A percentile compares a stretch with the other conserved stretches of the same genome.
phyloP scores from a whole-genome alignment of 2,797 vertebrate species.

The Linurgus olivaceus region DNA sequence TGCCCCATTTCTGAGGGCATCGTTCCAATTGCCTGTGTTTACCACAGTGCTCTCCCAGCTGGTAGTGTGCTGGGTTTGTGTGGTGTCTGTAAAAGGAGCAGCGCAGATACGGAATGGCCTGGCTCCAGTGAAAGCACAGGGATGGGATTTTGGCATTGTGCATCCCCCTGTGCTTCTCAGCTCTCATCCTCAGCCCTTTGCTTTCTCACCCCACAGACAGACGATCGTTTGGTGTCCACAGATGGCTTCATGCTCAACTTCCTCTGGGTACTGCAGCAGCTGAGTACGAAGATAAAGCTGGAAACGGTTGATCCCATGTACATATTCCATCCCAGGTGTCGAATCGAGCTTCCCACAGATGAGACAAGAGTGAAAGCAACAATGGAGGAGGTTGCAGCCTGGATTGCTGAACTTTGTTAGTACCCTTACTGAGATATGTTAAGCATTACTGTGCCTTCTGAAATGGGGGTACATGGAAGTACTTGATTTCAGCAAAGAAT shows the following conservation, averaged over 20 bases:
- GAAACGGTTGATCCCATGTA: constrained; percentile 97
- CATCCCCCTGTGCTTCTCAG: neutral
- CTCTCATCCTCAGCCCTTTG: neutral
- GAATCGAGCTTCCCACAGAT: constrained; percentile 86
- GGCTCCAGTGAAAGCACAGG: neutral
- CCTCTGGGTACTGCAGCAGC: constrained; percentile 96
- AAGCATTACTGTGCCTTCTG: neutral
- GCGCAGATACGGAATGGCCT: neutral
- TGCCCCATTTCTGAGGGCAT: neutral
- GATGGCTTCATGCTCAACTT: constrained; percentile 99
- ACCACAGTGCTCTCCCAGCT: neutral
- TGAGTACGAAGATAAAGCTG: constrained; percentile 97
- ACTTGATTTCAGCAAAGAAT: neutral
- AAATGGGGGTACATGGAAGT: neutral
- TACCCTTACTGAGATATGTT: neutral
- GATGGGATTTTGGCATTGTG: neutral
- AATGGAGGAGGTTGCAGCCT: constrained; percentile 92
- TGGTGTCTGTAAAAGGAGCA: neutral
- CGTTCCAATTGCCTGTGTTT: neutral
- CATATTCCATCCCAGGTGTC: constrained; percentile 94
- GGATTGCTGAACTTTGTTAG: constrained; percentile 91
- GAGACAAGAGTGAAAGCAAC: constrained; percentile 95
- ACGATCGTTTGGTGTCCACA: constrained; percentile 95
- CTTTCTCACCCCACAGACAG: constrained; percentile 79
- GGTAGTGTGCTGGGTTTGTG: neutral